These are phyloP conservation scores for Trinectes maculatus DNA, from an alignment of 2,113 vertebrate species.

Conservation along the genomic window DNA sequence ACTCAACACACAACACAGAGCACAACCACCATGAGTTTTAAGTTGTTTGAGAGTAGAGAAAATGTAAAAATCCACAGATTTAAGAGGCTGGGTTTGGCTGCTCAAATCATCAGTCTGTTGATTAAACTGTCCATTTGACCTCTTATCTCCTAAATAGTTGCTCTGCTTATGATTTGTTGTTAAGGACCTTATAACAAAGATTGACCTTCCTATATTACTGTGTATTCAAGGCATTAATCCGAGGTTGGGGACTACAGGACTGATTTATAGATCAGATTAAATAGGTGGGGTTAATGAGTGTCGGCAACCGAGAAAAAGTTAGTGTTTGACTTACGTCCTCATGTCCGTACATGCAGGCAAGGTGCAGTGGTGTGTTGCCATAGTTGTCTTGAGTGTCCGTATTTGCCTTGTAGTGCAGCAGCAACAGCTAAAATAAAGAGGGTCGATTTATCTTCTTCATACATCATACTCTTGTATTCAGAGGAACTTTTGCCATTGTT, in stretches of 20 bases:
- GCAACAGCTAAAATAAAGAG: slow-evolving; percentile 83
- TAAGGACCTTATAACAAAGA: too few relatives aligned
- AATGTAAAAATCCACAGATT: too few relatives aligned
- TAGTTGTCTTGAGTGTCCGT: slow-evolving; percentile 91
- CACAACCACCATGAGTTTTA: not conserved
- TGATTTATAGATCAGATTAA: not conserved
- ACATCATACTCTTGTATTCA: too few relatives aligned
- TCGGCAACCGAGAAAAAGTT: not conserved
- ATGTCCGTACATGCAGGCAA: slow-evolving; percentile 94
- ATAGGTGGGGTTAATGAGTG: not conserved
- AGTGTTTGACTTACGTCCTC: slow-evolving; percentile 86
- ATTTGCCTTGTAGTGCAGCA: slow-evolving; percentile 93
- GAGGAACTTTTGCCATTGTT: too few relatives aligned
- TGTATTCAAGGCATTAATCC: too few relatives aligned
- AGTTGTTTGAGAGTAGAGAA: too few relatives aligned
- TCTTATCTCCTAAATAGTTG: too few relatives aligned
- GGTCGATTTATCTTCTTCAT: not conserved
- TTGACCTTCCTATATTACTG: too few relatives aligned
- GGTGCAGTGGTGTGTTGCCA: slow-evolving; percentile 92
- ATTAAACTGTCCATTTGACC: too few relatives aligned
- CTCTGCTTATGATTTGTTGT: too few relatives aligned
- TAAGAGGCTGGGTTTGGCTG: too few relatives aligned
- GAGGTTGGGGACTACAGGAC: not conserved
- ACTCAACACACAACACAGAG: slow-evolving; percentile 79
- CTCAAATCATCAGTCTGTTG: too few relatives aligned